Percentiles rank a stretch among this genome's conserved stretches.
These are phyloP conservation scores for Oedothorax gibbosus DNA, from an alignment of 1,140 invertebrate genomes.

Conservation along the genomic window DNA sequence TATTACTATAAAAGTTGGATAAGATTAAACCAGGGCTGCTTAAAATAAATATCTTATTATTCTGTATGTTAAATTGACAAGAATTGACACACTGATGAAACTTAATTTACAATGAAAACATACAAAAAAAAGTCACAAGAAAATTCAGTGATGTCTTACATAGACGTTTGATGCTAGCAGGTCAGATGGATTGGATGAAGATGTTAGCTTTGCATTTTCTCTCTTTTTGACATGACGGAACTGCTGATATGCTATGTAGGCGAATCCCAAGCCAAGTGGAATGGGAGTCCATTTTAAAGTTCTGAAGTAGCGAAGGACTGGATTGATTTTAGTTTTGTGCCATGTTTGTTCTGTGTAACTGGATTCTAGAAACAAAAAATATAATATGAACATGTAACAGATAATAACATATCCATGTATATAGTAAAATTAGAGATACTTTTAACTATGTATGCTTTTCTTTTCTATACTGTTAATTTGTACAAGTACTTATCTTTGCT, in stretches of 20 bases:
- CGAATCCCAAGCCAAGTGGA: conserved; percentile 67
- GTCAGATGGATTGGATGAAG: conserved; percentile 25
- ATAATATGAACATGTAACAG: neutral
- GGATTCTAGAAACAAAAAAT: conserved; percentile 21
- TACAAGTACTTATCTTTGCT: no score
- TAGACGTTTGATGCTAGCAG: conserved; percentile 46
- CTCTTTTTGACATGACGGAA: conserved; percentile 64
- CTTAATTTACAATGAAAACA: no score
- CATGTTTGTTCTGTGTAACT: conserved; percentile 32
- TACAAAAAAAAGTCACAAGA: neutral
- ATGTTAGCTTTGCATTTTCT: conserved; percentile 47
- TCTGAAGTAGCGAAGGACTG: conserved; percentile 62
- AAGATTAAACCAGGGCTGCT: no score
- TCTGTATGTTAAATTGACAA: no score
- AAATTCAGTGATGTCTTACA: conserved; percentile 15
- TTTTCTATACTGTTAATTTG: no score
- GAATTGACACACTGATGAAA: no score
- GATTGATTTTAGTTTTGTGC: conserved; percentile 41
- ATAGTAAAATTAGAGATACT: neutral
- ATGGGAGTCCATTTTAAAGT: conserved; percentile 68
- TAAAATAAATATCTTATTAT: no score
- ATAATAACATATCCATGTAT: neutral
- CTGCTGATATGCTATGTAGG: conserved; percentile 67
- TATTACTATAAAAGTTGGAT: no score
- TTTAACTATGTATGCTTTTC: no score